These are phyloP conservation scores for Cynoglossus semilaevis DNA, from an alignment of 2,113 vertebrate genomes.

Conservation along the genomic window DNA sequence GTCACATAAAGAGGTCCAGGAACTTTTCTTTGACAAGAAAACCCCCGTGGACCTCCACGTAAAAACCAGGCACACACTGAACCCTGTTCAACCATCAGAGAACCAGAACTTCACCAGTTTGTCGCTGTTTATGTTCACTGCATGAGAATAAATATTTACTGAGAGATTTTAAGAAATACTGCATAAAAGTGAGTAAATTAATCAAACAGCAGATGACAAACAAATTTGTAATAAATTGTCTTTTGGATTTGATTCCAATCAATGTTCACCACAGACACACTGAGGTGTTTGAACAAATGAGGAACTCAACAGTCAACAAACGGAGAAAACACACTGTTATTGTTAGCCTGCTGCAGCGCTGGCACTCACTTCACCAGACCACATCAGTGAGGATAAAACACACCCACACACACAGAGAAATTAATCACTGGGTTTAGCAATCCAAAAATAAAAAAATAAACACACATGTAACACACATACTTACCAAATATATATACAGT, in stretches of 20 bases:
- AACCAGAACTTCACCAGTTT: slow-evolving; percentile 63
- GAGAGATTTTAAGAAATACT: slow-evolving; percentile 41
- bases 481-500: too few species aligned
- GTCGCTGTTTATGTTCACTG: slow-evolving; percentile 63
- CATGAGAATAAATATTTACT: slow-evolving; percentile 29
- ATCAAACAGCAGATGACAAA: too few species aligned
- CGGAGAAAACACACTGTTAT: slow-evolving; percentile 46
- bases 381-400: slow-evolving; percentile 47
- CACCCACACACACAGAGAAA: slow-evolving; percentile 54
- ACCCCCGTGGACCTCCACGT: slow-evolving; percentile 26
- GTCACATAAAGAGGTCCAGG: slow-evolving; percentile 41
- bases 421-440: slow-evolving; percentile 42
- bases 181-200: too few species aligned
- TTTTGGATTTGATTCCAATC: slow-evolving; percentile 22
- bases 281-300: slow-evolving; percentile 42
- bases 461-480: slow-evolving; percentile 16
- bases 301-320: slow-evolving; percentile 42
- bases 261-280: slow-evolving; percentile 59
- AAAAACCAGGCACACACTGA: slow-evolving; percentile 51
- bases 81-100: slow-evolving; percentile 56
- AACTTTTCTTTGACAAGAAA: slow-evolving; percentile 63
- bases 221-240: background rate
- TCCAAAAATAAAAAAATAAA: slow-evolving; percentile 28
- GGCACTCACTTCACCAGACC: slow-evolving; percentile 60
- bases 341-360: slow-evolving; percentile 58